phyloP scores from a whole-genome alignment of 2,113 vertebrate species.

The Sylvicapra grimmia region DNA sequence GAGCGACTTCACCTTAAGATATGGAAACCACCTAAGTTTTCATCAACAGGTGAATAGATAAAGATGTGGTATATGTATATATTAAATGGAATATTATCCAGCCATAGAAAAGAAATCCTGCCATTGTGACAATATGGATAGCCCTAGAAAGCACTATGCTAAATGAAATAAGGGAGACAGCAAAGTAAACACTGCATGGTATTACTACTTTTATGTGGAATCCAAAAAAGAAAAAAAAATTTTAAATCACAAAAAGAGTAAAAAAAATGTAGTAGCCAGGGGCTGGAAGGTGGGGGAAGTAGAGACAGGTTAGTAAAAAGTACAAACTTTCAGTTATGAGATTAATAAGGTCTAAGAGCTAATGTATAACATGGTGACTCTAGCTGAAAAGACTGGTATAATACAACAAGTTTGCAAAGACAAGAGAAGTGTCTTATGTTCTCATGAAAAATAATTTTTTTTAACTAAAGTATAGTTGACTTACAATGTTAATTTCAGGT shows the following conservation, averaged over 20 bases:
- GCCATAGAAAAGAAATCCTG: not conserved
- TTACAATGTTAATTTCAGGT: not conserved
- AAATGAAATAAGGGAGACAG: not conserved
- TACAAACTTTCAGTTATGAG: not conserved
- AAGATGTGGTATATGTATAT: not conserved
- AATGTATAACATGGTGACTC: not conserved
- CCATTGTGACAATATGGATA: not conserved
- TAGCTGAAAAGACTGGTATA: not conserved
- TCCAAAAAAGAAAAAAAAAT: not conserved
- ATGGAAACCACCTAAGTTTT: not conserved
- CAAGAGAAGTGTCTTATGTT: not conserved
- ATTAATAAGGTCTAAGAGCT: not conserved
- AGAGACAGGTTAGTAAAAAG: not conserved
- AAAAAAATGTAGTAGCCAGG: not conserved
- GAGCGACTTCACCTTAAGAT: not conserved
- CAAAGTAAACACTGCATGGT: not conserved
- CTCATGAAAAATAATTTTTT: not conserved
- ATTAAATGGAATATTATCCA: not conserved
- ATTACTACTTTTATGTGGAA: not conserved
- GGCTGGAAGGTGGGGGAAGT: not conserved
- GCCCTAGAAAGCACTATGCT: not conserved
- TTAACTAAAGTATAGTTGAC: not conserved
- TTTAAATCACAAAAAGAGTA: not conserved
- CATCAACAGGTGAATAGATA: not conserved
- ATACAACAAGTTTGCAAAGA: not conserved